Evolutionary conservation across 2,113 vertebrate species (phyloP), one percentile per base, ranked within the genome.

Genomic region (Bostrychus sinensis): DNA sequence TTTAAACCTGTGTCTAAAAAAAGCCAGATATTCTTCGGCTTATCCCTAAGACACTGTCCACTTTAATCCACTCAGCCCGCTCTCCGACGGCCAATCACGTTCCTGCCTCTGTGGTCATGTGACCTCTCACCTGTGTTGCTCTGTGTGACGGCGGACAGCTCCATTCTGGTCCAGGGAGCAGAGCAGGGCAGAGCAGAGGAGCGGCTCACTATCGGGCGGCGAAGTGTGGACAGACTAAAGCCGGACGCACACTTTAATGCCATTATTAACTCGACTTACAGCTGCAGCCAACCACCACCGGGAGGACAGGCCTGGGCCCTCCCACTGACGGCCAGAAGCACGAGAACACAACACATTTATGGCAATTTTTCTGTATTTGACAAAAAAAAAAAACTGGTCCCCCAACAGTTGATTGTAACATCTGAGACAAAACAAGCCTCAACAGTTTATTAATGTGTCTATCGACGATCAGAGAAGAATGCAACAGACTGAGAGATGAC

Each of bases 211-310:
- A 63, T 66, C 36, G 5, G 30, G 72, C 77, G 68, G 57, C 71
- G 56, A 82, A 89, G 74, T 91, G 91, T 51, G 43, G 80, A 71
- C 45, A 2, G 63, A 63, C 77, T 80, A 64, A 79, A 68, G 74
- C 61, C 16, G 63, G 56, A 82, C 78, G 81, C 2, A 77, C 69
- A 55, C 55, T 89, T 90, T 91, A 92, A 91, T 82, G 81, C 65
- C 80, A 84, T 88, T 87, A 86, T 81, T 86, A 88, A 85, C 81
- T 54, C 84, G 70, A 86, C 87, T 91, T 90, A 92, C 5, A 42
- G 85, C 56, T 65, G 84, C 77, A 91, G 84, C 90, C 92, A 91
- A 91, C 86, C 90, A 90, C 86, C 60, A 74, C 76, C 57, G 51
- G 41, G 68, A 1, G 2, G 43, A 63, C 81, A 81, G 66, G 55